Conservation (phyloP, 2,797 vertebrate genomes). For the Micrastur ruficollis region DNA sequence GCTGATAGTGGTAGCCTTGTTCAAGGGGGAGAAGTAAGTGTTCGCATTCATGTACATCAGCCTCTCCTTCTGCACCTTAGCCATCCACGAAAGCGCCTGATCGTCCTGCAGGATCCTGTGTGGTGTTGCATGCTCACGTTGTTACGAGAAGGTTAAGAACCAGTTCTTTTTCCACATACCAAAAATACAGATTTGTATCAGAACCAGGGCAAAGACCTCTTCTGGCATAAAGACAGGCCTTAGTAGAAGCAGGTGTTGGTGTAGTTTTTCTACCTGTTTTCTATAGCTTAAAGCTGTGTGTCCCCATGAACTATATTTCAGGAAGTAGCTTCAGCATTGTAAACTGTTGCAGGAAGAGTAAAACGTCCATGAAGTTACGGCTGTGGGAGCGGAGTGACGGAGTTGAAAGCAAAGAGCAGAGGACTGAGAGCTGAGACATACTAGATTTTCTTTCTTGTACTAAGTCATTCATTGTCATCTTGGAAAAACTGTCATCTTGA, state of each 20-base stretch:
- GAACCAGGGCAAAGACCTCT: background rate
- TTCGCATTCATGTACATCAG: background rate
- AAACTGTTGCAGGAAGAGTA: background rate
- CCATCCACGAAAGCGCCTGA: background rate
- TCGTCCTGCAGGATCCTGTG: background rate
- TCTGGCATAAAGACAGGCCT: background rate
- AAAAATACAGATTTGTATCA: background rate
- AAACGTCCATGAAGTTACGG: background rate
- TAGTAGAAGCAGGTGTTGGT: background rate
- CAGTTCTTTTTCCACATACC: background rate
- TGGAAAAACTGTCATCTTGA: background rate
- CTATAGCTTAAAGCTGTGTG: background rate
- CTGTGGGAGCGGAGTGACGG: background rate
- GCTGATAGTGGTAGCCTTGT: background rate
- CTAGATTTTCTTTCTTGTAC: background rate
- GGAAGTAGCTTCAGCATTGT: background rate
- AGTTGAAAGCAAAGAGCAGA: background rate
- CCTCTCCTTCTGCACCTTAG: background rate
- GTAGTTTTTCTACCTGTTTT: background rate
- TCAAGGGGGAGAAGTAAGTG: background rate
- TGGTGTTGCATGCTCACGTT: background rate
- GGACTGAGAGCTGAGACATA: background rate
- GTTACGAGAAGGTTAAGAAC: background rate
- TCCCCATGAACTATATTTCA: background rate
- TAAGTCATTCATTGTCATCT: background rate